Evolutionary conservation across 2,888 invertebrate species (phyloP).

Genomic region (Oconnorella tubifera): DNA sequence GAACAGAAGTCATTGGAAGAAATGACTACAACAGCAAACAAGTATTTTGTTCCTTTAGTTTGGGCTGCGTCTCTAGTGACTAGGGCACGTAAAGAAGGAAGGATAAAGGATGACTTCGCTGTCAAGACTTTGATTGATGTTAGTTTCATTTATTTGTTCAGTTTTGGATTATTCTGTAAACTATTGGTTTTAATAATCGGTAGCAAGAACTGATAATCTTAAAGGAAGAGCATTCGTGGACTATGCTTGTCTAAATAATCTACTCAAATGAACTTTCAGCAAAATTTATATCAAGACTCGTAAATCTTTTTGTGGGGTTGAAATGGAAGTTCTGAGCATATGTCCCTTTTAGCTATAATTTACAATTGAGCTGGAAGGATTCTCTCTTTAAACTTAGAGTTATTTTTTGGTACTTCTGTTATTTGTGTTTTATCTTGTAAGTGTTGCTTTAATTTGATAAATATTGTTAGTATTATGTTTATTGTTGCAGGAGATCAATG

Average conservation of each 20-base stretch:
- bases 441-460: neutral
- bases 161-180: no score
- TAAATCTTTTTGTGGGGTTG: no score
- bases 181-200: no score
- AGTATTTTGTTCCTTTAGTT: constrained; percentile 67
- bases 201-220: no score
- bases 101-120: constrained; percentile 73
- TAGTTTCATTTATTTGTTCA: constrained; percentile 12
- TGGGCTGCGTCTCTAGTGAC: constrained; percentile 65
- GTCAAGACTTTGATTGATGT: constrained; percentile 81
- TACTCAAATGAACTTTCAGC: no score
- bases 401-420: neutral
- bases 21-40: constrained; percentile 63
- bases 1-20: constrained; percentile 63
- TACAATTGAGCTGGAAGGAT: no score
- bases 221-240: no score
- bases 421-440: neutral
- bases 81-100: constrained; percentile 60
- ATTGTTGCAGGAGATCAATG: constrained; percentile 68
- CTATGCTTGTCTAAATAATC: no score
- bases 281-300: no score
- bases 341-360: no score
- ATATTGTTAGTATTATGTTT: neutral
- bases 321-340: no score
- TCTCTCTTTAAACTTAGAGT: neutral